A percentile compares a stretch with the other conserved stretches of the same genome.
phyloP scores from a whole-genome alignment of 2,797 vertebrate genomes.

The Mus caroli region DNA sequence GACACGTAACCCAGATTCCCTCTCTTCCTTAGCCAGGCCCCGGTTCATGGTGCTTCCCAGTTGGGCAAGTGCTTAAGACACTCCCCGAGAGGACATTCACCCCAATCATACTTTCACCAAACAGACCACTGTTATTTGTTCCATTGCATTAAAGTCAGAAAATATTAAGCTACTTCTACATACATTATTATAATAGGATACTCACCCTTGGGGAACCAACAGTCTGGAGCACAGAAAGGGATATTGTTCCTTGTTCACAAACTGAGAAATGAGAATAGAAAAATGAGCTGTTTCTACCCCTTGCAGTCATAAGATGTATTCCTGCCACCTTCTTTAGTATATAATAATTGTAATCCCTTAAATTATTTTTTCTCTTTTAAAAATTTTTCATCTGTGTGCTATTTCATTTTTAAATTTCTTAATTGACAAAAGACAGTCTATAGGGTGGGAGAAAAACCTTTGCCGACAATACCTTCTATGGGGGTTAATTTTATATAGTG shows the following conservation, averaged over 20 bases:
- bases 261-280: background rate
- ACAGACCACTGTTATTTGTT: background rate
- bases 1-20: background rate
- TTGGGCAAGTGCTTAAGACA: background rate
- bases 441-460: background rate
- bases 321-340: background rate
- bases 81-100: background rate
- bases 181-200: background rate
- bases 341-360: background rate
- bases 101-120: background rate
- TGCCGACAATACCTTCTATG: background rate
- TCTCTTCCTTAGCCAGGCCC: background rate
- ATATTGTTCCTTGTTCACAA: background rate
- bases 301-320: background rate
- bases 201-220: background rate
- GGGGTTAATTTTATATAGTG: background rate
- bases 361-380: background rate
- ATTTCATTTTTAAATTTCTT: background rate
- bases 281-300: background rate
- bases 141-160: background rate
- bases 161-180: constrained; percentile 41
- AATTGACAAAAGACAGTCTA: background rate
- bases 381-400: background rate
- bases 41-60: background rate
- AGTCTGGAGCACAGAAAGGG: background rate